A percentile compares a stretch with the other conserved stretches of the same genome.
phyloP scores from a whole-genome alignment of 2,888 invertebrate species.

The Cylindroiulus punctatus region DNA sequence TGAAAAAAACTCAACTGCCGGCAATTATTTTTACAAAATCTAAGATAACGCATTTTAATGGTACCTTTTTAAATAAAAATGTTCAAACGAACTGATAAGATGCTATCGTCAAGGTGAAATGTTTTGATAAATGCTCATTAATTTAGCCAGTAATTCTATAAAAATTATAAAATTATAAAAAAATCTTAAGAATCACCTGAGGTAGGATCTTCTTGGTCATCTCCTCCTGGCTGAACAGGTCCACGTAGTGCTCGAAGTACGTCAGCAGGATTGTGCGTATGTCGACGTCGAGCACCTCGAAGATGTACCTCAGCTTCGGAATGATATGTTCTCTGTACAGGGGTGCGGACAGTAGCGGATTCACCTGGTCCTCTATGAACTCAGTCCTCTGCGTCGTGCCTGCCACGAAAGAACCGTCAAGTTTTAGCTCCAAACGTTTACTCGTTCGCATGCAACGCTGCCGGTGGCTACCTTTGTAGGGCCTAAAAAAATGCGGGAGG shows the following conservation, averaged over 20 bases:
- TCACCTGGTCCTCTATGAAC: conserved; percentile 29
- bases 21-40: too few species aligned
- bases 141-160: too few species aligned
- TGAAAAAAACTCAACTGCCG: too few species aligned
- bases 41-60: too few species aligned
- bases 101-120: too few species aligned
- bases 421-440: too few species aligned
- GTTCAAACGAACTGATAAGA: too few species aligned
- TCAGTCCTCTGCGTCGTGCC: not conserved
- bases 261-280: conserved; percentile 80
- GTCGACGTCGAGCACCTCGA: conserved; percentile 85
- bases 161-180: not conserved
- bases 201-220: conserved; percentile 82
- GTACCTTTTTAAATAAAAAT: too few species aligned
- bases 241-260: conserved; percentile 80
- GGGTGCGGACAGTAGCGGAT: conserved; percentile 74
- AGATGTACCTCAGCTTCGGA: conserved; percentile 73
- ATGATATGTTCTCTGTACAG: conserved; percentile 79
- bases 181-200: conserved; percentile 71
- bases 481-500: conserved; percentile 77
- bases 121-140: too few species aligned
- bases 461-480: conserved; percentile 73
- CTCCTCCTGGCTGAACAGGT: conserved; percentile 79
- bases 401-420: not conserved
- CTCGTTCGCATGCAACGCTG: too few species aligned